Evolutionary conservation across 2,797 vertebrate species (phyloP), one percentile per base, ranked within the genome.

Genomic region (Anas capensis): DNA sequence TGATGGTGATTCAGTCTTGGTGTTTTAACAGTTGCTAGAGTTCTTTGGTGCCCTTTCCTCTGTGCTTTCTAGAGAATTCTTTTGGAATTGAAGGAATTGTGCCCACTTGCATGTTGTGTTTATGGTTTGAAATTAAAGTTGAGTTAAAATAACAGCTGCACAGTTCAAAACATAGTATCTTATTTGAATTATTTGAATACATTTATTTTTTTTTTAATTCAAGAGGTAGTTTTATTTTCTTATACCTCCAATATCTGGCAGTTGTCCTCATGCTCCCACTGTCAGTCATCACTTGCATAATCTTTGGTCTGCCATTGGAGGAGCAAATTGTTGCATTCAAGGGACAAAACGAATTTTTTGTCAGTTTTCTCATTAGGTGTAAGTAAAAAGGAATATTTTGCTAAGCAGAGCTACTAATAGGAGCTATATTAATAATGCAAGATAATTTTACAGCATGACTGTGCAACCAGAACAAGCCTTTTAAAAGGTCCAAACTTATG

Each of bases 361-460:
- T 89, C 88, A 94, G 75, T 82, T 96, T 96, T 90, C 85, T 68
- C 88, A 64, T 97, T 91, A 94, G 93, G 85, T 96, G 65, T 95
- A 97, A 97, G 97, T 97, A 97, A 97, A 92, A 91, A 81, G 92
- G 92, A 88, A 71, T 94, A 91, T 96, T 92, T 92, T 88, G 54
- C 91, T 95, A 96, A 96, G 97, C 95, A 92, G 84, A 78, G 81
- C 95, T 95, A 77, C 97, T 97, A 97, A 96, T 96, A 94, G 86
- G 92, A 95, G 49, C 83, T 95, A 58, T 97, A 97, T 97, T 96
- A 97, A 96, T 91, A 95, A 95, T 76, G 87, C 93, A 97, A 94
- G 85, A 95, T 97, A 96, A 97, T 97, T 97, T 94, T 92, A 83
- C 79, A 86, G 88, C 86, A 91, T 89, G 94, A 91, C 68, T 95